These are phyloP conservation scores for Battus philenor DNA, from an alignment of 1,140 invertebrate species.

Conservation along the genomic window DNA sequence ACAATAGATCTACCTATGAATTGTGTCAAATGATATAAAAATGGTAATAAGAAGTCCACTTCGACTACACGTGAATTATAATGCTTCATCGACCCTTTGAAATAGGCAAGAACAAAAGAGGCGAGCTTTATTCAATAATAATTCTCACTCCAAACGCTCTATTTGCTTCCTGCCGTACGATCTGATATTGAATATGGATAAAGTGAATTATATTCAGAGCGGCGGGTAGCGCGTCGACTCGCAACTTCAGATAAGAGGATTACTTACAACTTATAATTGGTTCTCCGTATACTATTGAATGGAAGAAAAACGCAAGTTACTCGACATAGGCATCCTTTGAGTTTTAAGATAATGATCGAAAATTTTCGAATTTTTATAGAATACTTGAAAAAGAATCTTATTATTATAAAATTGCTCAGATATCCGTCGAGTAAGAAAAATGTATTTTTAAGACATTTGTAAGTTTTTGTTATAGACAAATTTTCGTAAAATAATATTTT, in stretches of 20 bases:
- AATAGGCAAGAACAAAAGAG: slow-evolving; percentile 64
- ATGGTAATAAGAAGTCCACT: slow-evolving; percentile 33
- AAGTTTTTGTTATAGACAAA: too few species aligned
- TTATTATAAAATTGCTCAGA: too few species aligned
- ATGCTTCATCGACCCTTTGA: slow-evolving; percentile 55
- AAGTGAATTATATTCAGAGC: slow-evolving; percentile 69
- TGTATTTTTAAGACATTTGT: too few species aligned
- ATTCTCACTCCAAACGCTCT: slow-evolving; percentile 69
- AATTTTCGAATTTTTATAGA: background rate
- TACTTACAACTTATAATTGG: slow-evolving; percentile 72
- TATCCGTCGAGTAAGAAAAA: too few species aligned
- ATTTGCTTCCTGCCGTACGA: slow-evolving; percentile 63
- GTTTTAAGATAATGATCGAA: slow-evolving; percentile 1
- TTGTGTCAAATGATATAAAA: too few species aligned
- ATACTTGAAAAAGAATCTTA: background rate
- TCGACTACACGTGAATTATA: slow-evolving; percentile 62
- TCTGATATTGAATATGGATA: slow-evolving; percentile 73
- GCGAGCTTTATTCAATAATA: slow-evolving; percentile 70
- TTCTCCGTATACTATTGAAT: slow-evolving; percentile 57
- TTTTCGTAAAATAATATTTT: too few species aligned
- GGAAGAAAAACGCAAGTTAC: slow-evolving; percentile 35
- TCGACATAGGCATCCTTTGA: background rate
- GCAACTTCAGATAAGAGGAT: slow-evolving; percentile 64
- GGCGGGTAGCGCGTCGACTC: slow-evolving; percentile 50
- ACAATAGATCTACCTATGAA: too few species aligned